These are phyloP conservation scores for Rhorus exstirpatorius DNA, from an alignment of 2,888 invertebrate species.

Conservation along the genomic window DNA sequence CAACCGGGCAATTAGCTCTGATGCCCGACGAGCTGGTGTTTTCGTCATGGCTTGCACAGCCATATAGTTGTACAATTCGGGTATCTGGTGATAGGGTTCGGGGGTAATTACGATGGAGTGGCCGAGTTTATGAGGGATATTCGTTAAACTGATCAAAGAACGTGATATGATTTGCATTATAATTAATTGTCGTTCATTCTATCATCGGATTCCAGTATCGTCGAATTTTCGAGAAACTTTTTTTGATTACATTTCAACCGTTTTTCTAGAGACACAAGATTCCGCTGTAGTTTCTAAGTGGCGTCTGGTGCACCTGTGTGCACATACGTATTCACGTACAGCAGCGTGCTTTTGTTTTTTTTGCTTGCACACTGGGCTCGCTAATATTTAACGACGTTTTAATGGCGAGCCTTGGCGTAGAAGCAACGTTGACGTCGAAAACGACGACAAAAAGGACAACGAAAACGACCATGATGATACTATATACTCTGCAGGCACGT, in stretches of 20 bases:
- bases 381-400: conserved; percentile 79
- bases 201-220: neutral
- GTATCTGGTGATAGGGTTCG: conserved; percentile 14
- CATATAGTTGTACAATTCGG: conserved; percentile 31
- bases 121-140: neutral
- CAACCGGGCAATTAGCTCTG: conserved; percentile 66
- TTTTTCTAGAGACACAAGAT: conserved; percentile 3
- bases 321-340: conserved; percentile 23
- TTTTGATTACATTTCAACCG: neutral
- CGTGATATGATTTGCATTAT: conserved; percentile 10
- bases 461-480: conserved; percentile 25
- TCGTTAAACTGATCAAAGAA: conserved; percentile 40
- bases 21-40: conserved; percentile 42
- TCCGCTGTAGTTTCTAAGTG: neutral
- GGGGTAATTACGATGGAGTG: conserved; percentile 18
- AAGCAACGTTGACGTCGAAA: conserved; percentile 59
- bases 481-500: conserved; percentile 4
- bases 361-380: conserved; percentile 52
- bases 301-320: neutral
- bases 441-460: conserved; percentile 43
- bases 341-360: conserved; percentile 11
- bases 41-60: conserved; percentile 52
- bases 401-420: conserved; percentile 70
- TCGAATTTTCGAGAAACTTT: neutral
- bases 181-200: conserved; percentile 12